Evolutionary conservation across 2,113 vertebrate species (phyloP).

Genomic region (Anseranas semipalmata): DNA sequence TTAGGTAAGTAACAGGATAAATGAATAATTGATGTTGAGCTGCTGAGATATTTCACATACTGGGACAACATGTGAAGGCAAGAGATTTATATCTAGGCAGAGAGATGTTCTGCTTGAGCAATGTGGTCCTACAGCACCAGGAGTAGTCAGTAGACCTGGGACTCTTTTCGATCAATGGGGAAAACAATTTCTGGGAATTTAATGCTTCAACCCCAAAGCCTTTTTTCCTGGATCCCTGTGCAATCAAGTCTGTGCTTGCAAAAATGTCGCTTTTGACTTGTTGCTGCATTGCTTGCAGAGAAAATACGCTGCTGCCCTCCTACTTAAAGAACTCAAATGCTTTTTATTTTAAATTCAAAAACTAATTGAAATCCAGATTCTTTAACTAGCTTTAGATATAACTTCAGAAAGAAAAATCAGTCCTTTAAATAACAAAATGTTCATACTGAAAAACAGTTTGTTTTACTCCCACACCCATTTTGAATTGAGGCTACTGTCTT

Average conservation of each 20-base stretch:
- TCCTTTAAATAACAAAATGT: background rate
- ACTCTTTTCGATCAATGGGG: background rate
- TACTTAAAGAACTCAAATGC: background rate
- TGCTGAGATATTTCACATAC: background rate
- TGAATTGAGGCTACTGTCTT: conserved; percentile 8
- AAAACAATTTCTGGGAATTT: background rate
- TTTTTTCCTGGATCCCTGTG: background rate
- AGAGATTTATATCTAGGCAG: background rate
- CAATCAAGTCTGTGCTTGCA: background rate
- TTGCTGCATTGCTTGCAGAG: background rate
- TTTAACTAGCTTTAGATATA: background rate
- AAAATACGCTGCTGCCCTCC: background rate
- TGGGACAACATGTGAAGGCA: background rate
- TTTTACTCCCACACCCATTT: background rate
- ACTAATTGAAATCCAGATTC: background rate
- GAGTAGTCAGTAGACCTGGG: background rate
- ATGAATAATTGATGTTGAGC: background rate
- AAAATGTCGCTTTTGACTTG: background rate
- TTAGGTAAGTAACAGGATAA: background rate
- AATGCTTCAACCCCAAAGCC: background rate
- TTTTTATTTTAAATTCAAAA: conserved; percentile 9
- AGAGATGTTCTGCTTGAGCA: background rate
- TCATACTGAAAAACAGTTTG: background rate
- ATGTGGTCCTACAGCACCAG: background rate
- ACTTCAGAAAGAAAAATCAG: background rate